Evolutionary conservation across 2,888 invertebrate genomes (phyloP).

Genomic region (Coelopa pilipes): DNA sequence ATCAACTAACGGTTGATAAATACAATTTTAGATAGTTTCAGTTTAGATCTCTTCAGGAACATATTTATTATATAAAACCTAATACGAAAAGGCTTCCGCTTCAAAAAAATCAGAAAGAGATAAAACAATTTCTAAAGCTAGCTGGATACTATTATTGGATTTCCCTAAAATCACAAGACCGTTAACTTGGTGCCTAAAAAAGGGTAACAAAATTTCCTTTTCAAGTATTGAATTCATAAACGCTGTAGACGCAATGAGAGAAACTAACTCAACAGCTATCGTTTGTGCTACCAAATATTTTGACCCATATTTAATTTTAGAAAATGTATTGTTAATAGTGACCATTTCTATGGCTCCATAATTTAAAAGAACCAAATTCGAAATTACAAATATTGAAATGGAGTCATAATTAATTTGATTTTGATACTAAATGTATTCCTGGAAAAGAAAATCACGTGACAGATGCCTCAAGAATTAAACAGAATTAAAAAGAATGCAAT

Average conservation of each 20-base stretch:
- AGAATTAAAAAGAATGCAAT: constrained; percentile 4
- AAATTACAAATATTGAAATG: constrained; percentile 21
- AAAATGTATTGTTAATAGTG: constrained; percentile 30
- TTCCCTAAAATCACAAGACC: no score
- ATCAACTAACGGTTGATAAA: not conserved
- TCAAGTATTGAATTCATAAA: no score
- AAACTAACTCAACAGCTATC: no score
- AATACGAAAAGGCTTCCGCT: no score
- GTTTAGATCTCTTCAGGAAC: constrained; percentile 1
- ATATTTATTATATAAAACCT: no score
- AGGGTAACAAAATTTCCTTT: no score
- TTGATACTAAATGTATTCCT: constrained; percentile 14
- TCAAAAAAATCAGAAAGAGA: no score
- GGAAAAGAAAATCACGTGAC: constrained; percentile 39
- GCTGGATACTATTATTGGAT: no score
- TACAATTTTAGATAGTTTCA: constrained; percentile 4
- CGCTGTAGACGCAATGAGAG: no score
- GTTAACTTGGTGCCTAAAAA: no score
- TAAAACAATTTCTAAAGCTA: no score
- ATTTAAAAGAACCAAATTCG: constrained; percentile 14
- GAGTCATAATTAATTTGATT: constrained; percentile 8
- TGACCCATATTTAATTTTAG: constrained; percentile 25
- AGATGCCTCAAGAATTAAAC: constrained; percentile 12
- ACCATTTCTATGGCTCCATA: constrained; percentile 22
- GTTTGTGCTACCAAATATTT: constrained; percentile 22